Base-by-base conservation (phyloP, 2,797 vertebrate species). In the Eulemur mongoz region DNA sequence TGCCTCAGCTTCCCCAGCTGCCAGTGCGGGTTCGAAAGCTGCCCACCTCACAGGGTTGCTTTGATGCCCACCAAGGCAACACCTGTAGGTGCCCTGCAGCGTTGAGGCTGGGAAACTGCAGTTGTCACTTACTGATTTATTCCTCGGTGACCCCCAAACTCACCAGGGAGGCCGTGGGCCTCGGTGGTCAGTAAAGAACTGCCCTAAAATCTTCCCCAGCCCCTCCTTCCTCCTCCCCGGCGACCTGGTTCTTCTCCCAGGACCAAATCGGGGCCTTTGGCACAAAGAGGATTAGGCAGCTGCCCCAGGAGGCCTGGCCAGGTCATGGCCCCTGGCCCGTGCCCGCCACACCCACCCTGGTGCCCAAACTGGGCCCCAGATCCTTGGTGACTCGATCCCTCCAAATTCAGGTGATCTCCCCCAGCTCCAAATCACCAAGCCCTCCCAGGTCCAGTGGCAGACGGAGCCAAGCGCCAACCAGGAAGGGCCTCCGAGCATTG, bases 381-480 rank as follows among this genome's bases (percentile, higher is more conserved):
- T 94, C 94, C 69, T 91, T 4, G 81, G 98, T 97, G 98, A 98
- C 96, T 97, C 95, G 83, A 98, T 98, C 97, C 97, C 96, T 98
- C 98, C 97, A 97, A 97, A 97, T 97, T 97, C 98, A 96, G 97
- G 96, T 96, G 98, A 97, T 97, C 97, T 96, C 81, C 95, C 91
- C 97, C 12, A 14, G 91, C 91, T 98, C 96, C 97, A 98, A 96
- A 94, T 95, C n/a, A 5, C 97, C 82, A 9, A 94, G 69, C 93
- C 79, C 87, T 94, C 96, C 61, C 75, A n/a, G 85, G 69, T 63
- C 80, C 70, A 0, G 76, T 2, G 0, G 96, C 97, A 98, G 97
- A 97, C 82, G 4, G 54, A 97, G 94, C 94, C 67, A 35, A 78
- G 91, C 81, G 89, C 78, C 93, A 57, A 70, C 95, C 96, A 88